Evolutionary conservation across 2,113 vertebrate species (phyloP), one percentile per base, ranked within the genome.

Genomic region (Pteruthius melanotis): DNA sequence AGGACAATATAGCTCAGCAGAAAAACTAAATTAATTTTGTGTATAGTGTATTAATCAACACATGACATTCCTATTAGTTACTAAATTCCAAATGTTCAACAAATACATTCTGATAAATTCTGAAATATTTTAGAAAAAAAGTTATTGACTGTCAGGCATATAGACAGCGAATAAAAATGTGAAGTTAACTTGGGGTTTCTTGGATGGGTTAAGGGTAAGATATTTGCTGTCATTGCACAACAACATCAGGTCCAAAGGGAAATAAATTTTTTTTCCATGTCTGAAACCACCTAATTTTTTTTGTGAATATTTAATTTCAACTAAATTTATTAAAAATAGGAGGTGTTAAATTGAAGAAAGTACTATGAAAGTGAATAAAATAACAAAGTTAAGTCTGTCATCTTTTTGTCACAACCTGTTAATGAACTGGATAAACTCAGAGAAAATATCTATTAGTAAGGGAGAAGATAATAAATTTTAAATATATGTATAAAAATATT

Each of bases 171-270:
- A 54, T 39, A 64, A 95, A 89, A 89, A 79, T 23, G 14, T 42
- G 18, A 39, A 26, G 3, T 69, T 52, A 86, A 35, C 35, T 24
- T 35, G 15, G 1, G 1, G 0, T 9, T 63, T 82, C 83, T 79
- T n/a, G 1, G 4, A 21, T n/a, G 7, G 2, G 7, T 28, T 8
- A 60, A 54, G 42, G 60, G 31, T 59, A 82, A 86, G 1, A 0
- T 59, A 60, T 80, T 79, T 75, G 15, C 13, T 72, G 39, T 54
- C 33, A 16, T 23, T 31, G 20, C 6, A 83, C 22, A 45, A 4
- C 2, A 69, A 5, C 14, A 13, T 44, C 53, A 65, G 4, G 4
- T 65, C 28, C 21, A 63, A 60, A 60, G n/a, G 83, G 39, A 76
- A 63, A 19, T 2, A 35, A 78, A 47, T 44, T 20, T 2, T 18